Evolutionary conservation across 2,888 invertebrate species (phyloP), one percentile per base, ranked within the genome.

Genomic region (Chelonus formosanus): DNA sequence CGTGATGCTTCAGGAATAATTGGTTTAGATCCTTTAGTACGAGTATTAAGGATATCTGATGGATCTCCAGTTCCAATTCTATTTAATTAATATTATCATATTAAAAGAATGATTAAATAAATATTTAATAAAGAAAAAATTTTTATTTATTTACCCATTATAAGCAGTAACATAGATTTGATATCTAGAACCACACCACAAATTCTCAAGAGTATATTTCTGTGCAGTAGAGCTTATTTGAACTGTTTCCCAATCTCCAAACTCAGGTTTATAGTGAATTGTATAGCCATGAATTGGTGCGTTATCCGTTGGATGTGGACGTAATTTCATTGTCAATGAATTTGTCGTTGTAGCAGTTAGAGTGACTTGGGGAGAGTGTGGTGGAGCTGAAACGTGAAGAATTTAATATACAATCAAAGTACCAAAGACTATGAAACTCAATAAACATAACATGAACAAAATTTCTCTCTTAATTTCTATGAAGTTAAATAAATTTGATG

Each of bases 11-110:
- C 92, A 0, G 97, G 97, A 64, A 94, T 91, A 50, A 95, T 92
- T 3, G 98, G 97, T 85, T 96, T 97, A 72, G 95, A 93, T 73
- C 97, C 97, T 76, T 96, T 94, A 0, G 97, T 97, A 74, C 93
- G 90, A 0, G 95, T 94, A 76, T 94, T 95, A 64, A 97, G 87
- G 70, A 93, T 93, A 79, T 96, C 94, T 0, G 96, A 96, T 1
- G 92, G 91, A 80, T 95, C 94, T 62, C 96, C 96, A 40, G 94
- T 94, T 72, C 97, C 97, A 86, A 97, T 95, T 76, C 94, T 95
- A 77, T 0, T 74, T 76, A 67, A 69, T 20, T 20, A 20, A 20
- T 20, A 20, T 20, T 20, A 1, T 20, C 20, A 50, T 65, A 48
- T 47, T 52, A 55, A 20, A 54, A 20, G 20, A 20, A 20, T 20